A percentile compares a stretch with the other conserved stretches of the same genome.
phyloP scores from a whole-genome alignment of 2,888 invertebrate genomes.

The Trichogramma dendrolimi region DNA sequence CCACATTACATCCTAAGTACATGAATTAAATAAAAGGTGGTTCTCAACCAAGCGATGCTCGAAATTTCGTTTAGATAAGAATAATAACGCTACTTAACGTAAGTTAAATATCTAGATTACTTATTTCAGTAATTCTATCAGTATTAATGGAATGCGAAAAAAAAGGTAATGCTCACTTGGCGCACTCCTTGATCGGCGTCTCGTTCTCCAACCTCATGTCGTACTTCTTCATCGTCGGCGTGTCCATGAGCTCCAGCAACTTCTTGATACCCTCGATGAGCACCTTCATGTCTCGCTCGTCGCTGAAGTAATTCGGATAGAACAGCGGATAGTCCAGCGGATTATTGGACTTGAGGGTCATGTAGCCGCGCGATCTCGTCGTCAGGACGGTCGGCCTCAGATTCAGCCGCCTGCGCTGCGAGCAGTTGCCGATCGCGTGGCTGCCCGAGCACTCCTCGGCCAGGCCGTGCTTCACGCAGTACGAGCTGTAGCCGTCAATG shows the following conservation, averaged over 20 bases:
- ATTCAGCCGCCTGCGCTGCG: constrained; percentile 44
- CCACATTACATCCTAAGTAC: too few relatives aligned
- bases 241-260: constrained; percentile 56
- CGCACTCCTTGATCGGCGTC: too few relatives aligned
- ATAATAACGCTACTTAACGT: too few relatives aligned
- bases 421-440: constrained; percentile 30
- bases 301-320: constrained; percentile 68
- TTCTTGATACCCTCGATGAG: constrained; percentile 61
- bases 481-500: constrained; percentile 49
- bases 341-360: constrained; percentile 61
- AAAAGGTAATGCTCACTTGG: too few relatives aligned
- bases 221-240: constrained; percentile 59
- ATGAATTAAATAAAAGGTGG: too few relatives aligned
- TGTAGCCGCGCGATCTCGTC: constrained; percentile 54
- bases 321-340: constrained; percentile 65
- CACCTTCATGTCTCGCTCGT: constrained; percentile 59
- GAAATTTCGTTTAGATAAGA: too few relatives aligned
- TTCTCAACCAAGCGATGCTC: too few relatives aligned
- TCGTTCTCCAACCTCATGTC: constrained; percentile 50
- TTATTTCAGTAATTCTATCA: too few relatives aligned
- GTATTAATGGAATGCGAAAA: too few relatives aligned
- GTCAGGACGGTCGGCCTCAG: constrained; percentile 42
- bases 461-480: constrained; percentile 39
- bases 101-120: too few relatives aligned
- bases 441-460: constrained; percentile 37